Evolutionary conservation across 2,113 vertebrate genomes (phyloP).

Genomic region (Pomatorhinus ruficollis): DNA sequence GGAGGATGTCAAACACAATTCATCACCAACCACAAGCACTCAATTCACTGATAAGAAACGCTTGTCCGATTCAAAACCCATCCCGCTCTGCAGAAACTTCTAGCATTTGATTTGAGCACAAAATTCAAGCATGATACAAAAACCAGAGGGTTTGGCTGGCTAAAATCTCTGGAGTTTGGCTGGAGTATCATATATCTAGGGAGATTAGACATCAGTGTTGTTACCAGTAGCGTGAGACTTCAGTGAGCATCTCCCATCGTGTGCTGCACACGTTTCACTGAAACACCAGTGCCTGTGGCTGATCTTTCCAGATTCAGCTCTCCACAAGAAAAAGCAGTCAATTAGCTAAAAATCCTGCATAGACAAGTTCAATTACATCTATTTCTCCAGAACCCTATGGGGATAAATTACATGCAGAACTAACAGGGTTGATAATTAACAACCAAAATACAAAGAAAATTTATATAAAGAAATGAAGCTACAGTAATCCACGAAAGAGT

Average conservation of each 20-base stretch:
- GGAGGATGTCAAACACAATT: background rate
- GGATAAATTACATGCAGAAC: background rate
- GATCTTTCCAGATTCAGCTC: background rate
- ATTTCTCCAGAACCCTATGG: background rate
- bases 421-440: background rate
- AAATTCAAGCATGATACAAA: background rate
- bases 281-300: background rate
- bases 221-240: rapidly evolving
- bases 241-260: rapidly evolving
- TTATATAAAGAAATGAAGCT: background rate
- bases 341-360: background rate
- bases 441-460: background rate
- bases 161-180: background rate
- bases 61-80: background rate
- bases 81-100: background rate
- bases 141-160: background rate
- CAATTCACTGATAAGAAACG: background rate
- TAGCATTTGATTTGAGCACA: background rate
- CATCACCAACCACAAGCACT: background rate
- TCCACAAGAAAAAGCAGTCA: background rate
- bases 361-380: background rate
- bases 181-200: background rate
- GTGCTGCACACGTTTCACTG: background rate
- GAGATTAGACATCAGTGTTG: background rate
- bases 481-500: background rate